Evolutionary conservation across 1,140 invertebrate species (phyloP), one percentile per base, ranked within the genome.

Genomic region (Temnothorax nylanderi): DNA sequence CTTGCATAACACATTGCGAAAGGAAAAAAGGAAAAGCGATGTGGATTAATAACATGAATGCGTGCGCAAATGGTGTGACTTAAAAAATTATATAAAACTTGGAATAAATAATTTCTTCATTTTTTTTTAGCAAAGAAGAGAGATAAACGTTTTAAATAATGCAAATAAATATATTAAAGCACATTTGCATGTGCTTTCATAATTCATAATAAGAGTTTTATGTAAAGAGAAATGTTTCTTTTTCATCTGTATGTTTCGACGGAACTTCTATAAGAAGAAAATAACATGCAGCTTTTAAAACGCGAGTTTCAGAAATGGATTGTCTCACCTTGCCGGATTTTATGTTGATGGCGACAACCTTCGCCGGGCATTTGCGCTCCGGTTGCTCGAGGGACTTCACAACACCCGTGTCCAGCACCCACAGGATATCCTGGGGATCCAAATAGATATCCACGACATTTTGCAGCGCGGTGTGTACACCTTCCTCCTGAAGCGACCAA

Each of bases 341-440:
- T 7, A 96, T 88, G 44, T 95, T 95, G 86, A 96, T 94, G 4
- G 95, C 96, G 5, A 97, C 92, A 41, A 97, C 95, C 86, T 96
- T 96, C 3, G 96, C 96, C 0, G 95, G 91, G 85, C 96, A 96
- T 65, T 94, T 95, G 18, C 96, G 93, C 1, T 96, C 88, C 4
- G 96, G 96, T 67, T 94, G 78, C 69, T 96, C 95, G 60, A 97
- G 87, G 0, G 95, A 96, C 67, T 96, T 95, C 0, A 96, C 95
- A 7, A 97, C 95, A 51, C 96, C 96, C 0, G 95, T 95, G 86
- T 97, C 96, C 47, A 97, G 91, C 1, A 96, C 96, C 96, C 96
- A 97, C 0, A 97, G 94, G 32, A 95, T 94, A 1, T 95, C 95
- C 67, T 96, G 90, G 4, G 92, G 93, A 92, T 97, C 96, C 7